Evolutionary conservation across 2,888 invertebrate species (phyloP), one percentile per base, ranked within the genome.

Genomic region (Thera britannica): DNA sequence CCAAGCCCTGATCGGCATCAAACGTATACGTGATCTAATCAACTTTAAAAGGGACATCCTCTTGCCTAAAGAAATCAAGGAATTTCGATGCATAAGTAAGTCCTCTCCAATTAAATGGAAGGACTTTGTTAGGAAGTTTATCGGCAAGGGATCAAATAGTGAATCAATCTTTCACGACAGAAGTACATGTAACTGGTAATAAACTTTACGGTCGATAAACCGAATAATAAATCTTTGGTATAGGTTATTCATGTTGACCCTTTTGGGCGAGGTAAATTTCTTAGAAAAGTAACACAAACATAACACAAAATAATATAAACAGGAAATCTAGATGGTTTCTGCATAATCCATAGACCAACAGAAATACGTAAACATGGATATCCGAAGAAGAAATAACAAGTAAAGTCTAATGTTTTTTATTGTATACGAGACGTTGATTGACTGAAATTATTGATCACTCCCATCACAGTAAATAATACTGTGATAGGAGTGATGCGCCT

Each of bases 1-100:
- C 38, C n/a, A 23, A 48, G 59, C 34, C 48, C 63, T 56, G 56
- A 62, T 64, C 54, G 55, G 49, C 60, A 66, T 70, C 60, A 66
- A 80, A 77, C 62, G 74, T 59, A 77, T 74, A 83, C 83, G 83
- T 83, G 83, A 83, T 77, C 79, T 77, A 79, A 83, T 83, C 78
- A 75, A 68, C 71, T 74, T 79, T 75, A 75, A 79, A 75, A 77
- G 75, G 73, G 58, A 70, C 68, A 67, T 73, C 70, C 63, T 67
- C 66, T 58, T 62, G 58, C 49, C 62, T 36, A 56, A 56, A 60
- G 52, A 67, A 68, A 66, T 64, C 56, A 62, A 52, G 49, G 49
- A 65, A 57, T 69, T 65, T 55, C 59, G 12, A 46, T 75, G 74
- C 71, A 73, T 75, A 72, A 71, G 62, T 72, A 72, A 72, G 41